phyloP scores from a whole-genome alignment of 2,888 invertebrate genomes.

The Apodemia mormo region DNA sequence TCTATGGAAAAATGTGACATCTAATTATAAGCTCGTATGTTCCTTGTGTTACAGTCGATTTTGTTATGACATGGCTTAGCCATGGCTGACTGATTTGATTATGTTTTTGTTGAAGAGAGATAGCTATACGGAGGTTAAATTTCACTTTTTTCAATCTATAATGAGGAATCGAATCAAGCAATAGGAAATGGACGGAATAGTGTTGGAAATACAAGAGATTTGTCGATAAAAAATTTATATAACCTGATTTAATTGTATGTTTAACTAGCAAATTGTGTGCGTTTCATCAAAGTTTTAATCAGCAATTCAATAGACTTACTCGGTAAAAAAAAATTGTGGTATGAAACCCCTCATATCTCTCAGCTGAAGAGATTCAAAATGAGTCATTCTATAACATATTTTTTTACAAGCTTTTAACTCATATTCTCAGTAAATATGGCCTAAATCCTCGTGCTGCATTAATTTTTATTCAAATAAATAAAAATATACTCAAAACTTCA shows the following conservation, averaged over 20 bases:
- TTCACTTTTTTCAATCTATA: slow-evolving; percentile 54
- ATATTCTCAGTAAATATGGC: too few relatives aligned
- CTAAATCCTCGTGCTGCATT: too few relatives aligned
- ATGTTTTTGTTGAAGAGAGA: slow-evolving; percentile 47
- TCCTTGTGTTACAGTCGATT: slow-evolving; percentile 17
- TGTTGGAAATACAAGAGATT: slow-evolving; percentile 41
- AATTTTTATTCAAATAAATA: too few relatives aligned
- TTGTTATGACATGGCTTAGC: slow-evolving; percentile 17
- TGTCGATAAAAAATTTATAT: slow-evolving; percentile 22
- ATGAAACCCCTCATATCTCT: too few relatives aligned
- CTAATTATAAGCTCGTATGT: slow-evolving; percentile 21
- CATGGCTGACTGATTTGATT: slow-evolving; percentile 29
- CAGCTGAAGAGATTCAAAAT: too few relatives aligned
- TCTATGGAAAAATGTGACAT: slow-evolving; percentile 46
- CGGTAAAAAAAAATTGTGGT: too few relatives aligned
- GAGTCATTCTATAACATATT: too few relatives aligned
- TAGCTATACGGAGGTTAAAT: slow-evolving; percentile 50
- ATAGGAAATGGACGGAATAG: slow-evolving; percentile 40
- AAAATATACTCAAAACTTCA: too few relatives aligned
- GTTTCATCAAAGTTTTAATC: too few relatives aligned
- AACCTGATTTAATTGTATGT: neutral
- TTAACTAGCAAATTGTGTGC: too few relatives aligned
- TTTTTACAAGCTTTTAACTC: too few relatives aligned
- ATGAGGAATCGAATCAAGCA: slow-evolving; percentile 65
- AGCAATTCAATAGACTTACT: too few relatives aligned